Base-by-base conservation (phyloP, 2,888 invertebrate genomes). In the Ectropis crepuscularia region DNA sequence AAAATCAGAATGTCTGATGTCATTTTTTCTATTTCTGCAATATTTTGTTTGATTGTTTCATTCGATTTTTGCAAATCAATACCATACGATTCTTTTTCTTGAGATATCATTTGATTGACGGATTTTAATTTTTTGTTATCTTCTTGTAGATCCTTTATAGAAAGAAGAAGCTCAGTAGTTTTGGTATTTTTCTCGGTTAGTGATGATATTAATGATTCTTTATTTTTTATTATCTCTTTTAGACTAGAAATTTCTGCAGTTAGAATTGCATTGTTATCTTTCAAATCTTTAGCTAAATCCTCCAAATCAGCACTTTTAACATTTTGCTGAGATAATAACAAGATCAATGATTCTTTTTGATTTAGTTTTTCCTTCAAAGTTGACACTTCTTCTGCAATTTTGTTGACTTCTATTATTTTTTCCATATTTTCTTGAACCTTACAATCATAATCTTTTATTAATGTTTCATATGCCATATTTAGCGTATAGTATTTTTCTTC, bases 61-160 rank as follows among this genome's bases (percentile, higher is more conserved):
- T 79, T 75, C 46, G 93, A 90, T 57, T 80, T 86, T 74, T 88
- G 71, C 67, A 93, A 73, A 74, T 90, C 79, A 62, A 59, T 53
- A 68, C 85, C 71, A 69, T 83, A 81, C 0, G 71, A 61, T 57
- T 90, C 82, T 42, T 82, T 88, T 74, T 91, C 90, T 62, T 80
- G 82, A 1, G 60, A 69, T 55, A 91, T 81, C 8, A 79, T 71
- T 59, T 86, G 74, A 65, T 90, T 87, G 0, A 86, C 57, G 28
- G 74, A 61, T 75, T 86, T 88, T 4, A 91, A 69, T 12, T 76
- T 73, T 2, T 71, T 64, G 53, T 82, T 75, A 53, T 89, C 83
- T 7, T 79, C 67, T 73, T 83, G 69, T 50, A 84, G 71, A 11
- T 58, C 67, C 46, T 74, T 71, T 36, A 86, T 64, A 51, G 71